These are phyloP conservation scores for Catharus minimus DNA, from an alignment of 2,113 vertebrate genomes.

Conservation along the genomic window DNA sequence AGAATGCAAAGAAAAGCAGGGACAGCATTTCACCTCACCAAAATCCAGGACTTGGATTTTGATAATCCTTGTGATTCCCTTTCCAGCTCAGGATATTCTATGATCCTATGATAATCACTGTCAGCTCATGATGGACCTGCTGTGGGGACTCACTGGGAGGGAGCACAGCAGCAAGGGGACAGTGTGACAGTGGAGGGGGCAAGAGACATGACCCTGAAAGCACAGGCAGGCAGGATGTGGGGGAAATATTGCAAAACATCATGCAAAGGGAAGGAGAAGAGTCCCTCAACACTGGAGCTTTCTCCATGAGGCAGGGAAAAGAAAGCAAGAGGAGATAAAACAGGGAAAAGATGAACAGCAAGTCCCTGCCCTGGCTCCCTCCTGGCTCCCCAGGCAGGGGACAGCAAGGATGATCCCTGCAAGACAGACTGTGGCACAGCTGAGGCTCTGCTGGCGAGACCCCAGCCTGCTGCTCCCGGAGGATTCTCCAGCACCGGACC, in stretches of 20 bases:
- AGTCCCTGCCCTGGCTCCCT: not conserved
- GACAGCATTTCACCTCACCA: not conserved
- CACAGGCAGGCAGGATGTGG: not conserved
- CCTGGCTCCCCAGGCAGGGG: not conserved
- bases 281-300: not conserved
- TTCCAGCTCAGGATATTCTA: not conserved
- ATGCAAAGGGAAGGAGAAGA: not conserved
- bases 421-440: slow-evolving; percentile 40
- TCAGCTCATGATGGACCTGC: not conserved
- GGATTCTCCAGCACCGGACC: slow-evolving; percentile 74
- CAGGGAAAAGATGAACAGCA: not conserved
- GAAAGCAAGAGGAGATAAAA: not conserved
- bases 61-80: not conserved
- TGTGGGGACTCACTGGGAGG: fast-evolving
- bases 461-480: slow-evolving; percentile 51
- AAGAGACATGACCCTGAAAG: not conserved
- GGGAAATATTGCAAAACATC: not conserved
- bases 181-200: fast-evolving
- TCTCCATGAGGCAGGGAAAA: not conserved
- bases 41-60: not conserved
- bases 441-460: slow-evolving; percentile 43
- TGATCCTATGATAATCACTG: not conserved
- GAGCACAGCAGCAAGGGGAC: not conserved
- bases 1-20: not conserved
- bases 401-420: not conserved